Evolutionary conservation across 2,888 invertebrate genomes (phyloP), one percentile per base, ranked within the genome.

Genomic region (Macaria notata): DNA sequence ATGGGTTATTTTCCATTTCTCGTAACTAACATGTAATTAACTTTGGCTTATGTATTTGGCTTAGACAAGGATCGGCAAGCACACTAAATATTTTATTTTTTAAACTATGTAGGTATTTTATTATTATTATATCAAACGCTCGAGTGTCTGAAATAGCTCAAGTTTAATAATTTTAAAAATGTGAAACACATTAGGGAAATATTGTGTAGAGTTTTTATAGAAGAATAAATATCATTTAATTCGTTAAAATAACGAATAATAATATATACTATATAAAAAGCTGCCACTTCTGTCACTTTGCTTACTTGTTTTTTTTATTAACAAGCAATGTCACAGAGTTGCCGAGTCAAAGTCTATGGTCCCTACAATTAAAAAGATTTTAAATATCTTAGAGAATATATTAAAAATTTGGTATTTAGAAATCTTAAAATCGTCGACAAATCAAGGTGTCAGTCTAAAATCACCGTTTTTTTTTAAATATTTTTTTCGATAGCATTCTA

Each of bases 1-100:
- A 46, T 60, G 64, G 66, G 67, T 58, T 54, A 54, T 50, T 63
- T 63, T 66, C 61, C 65, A 69, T 64, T 65, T 54, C 9, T 43
- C 9, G 59, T 63, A 59, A 58, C 59, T 64, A 67, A 62, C 69
- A 66, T 65, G 65, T 68, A 73, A 73, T 73, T 79, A 79, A 83
- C 84, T 89, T 89, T 88, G 89, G 88, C 88, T 84, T 83, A 75
- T 69, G 61, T 81, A 76, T 89, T 88, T 88, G 88, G 88, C 88
- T 81, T 84, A 79, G 76, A 77, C 70, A 71, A 79, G 75, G 76
- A 73, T 78, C 72, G 68, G 72, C 72, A 76, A 68, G 61, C 73
- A 59, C 54, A 61, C 59, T 51, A 62, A 56, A 56, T 33, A 49
- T 60, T 54, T 19, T 63, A 41, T 62, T 54, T 59, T 65, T 56